Conservation (phyloP, 2,797 vertebrate genomes). For the Sebastes elongatus region DNA sequence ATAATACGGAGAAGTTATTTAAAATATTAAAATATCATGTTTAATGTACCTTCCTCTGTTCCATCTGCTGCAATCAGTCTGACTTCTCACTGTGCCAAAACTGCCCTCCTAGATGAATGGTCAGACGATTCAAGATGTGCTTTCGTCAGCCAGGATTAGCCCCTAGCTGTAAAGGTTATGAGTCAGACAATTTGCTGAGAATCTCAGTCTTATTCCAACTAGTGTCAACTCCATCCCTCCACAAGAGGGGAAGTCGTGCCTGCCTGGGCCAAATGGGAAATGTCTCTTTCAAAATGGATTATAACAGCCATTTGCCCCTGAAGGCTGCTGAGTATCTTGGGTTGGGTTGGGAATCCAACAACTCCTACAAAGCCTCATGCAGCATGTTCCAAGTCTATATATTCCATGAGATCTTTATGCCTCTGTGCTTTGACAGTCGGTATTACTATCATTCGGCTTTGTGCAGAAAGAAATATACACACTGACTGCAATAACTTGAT, state of each 20-base stretch:
- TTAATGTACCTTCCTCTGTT: background rate
- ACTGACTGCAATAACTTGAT: constrained; percentile 61
- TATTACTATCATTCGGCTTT: constrained; percentile 63
- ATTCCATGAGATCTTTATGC: constrained; percentile 69
- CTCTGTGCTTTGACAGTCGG: constrained; percentile 62
- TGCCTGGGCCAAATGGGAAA: constrained; percentile 60
- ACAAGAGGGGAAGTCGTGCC: constrained; percentile 44
- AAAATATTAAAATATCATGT: background rate
- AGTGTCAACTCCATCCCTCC: constrained; percentile 53
- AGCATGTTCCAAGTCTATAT: constrained; percentile 62
- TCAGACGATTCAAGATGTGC: constrained; percentile 19
- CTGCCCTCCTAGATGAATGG: constrained; percentile 19
- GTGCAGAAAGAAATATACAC: constrained; percentile 53
- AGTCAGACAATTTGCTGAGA: constrained; percentile 58
- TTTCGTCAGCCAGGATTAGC: constrained; percentile 52
- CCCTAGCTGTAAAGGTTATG: constrained; percentile 45
- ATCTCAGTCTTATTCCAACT: constrained; percentile 53
- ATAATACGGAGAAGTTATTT: background rate
- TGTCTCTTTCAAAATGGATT: constrained; percentile 80
- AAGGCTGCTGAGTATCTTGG: constrained; percentile 62
- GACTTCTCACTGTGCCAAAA: background rate
- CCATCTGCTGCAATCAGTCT: background rate
- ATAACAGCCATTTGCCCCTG: constrained; percentile 65
- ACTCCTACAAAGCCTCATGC: constrained; percentile 52
- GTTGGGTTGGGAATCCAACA: constrained; percentile 66